Percentiles rank a stretch among this genome's conserved stretches.
Evolutionary conservation across 2,888 invertebrate genomes (phyloP).

Genomic region (Prenolepis imparis): DNA sequence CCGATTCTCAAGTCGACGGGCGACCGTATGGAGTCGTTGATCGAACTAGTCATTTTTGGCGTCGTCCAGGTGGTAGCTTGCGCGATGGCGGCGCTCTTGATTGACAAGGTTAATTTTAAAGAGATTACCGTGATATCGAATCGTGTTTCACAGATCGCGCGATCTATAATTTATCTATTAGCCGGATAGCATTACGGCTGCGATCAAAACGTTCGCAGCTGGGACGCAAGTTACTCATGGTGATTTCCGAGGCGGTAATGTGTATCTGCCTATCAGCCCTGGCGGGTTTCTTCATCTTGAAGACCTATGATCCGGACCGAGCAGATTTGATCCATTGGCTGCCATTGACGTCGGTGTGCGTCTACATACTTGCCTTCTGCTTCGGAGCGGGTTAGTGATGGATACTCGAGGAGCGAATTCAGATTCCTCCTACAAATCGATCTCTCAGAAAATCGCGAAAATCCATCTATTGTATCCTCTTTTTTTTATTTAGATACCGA

Average conservation of each 20-base stretch:
- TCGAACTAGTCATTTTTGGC: slow-evolving; percentile 90
- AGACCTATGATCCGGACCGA: slow-evolving; percentile 73
- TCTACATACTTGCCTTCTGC: slow-evolving; percentile 86
- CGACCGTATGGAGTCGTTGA: slow-evolving; percentile 85
- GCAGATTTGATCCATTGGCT: slow-evolving; percentile 81
- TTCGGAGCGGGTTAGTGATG: slow-evolving; percentile 83
- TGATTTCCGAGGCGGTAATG: slow-evolving; percentile 91
- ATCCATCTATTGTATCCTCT: neutral
- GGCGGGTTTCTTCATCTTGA: slow-evolving; percentile 89
- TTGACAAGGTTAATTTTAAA: slow-evolving; percentile 88
- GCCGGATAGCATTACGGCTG: neutral
- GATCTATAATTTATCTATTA: slow-evolving; percentile 47
- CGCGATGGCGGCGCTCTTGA: slow-evolving; percentile 90
- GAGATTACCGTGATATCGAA: slow-evolving; percentile 19
- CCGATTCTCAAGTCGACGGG: slow-evolving; percentile 91
- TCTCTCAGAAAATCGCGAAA: neutral
- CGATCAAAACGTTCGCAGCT: slow-evolving; percentile 82
- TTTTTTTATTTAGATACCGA: neutral
- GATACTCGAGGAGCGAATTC: neutral
- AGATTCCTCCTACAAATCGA: slow-evolving; percentile 18
- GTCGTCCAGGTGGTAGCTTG: slow-evolving; percentile 87
- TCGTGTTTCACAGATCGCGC: slow-evolving; percentile 38
- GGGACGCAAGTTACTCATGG: slow-evolving; percentile 92
- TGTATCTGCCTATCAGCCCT: slow-evolving; percentile 90
- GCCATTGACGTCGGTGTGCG: slow-evolving; percentile 84